Evolutionary conservation across 1,140 invertebrate genomes (phyloP), one percentile per base, ranked within the genome.

Genomic region (Drepana arcuata): DNA sequence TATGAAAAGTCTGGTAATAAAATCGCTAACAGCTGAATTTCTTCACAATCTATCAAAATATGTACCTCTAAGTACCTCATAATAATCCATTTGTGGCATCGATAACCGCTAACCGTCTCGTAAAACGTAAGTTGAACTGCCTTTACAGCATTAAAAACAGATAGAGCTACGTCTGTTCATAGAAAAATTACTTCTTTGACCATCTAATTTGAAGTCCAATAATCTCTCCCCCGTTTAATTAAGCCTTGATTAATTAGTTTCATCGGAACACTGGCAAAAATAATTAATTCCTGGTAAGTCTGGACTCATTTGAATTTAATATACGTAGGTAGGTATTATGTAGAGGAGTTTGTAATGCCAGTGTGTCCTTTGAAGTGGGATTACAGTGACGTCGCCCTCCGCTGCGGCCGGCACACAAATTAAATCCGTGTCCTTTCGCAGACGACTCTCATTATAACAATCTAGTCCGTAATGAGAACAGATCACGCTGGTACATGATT

Each of bases 351-450:
- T 65, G 57, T 69, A 69, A 72, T 72, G 71, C 52, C 46, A 62
- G 45, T 42, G 34, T 59, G 40, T 56, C 67, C 71, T 79, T 79
- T 79, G 73, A 79, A 71, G 71, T 79, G 55, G 61, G 69, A 79
- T 73, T 79, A 72, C 64, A 59, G 33, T 58, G 44, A 37, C 41
- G 44, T 32, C 44, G 45, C 50, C 57, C 53, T 62, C 60, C 59
- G 41, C 47, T 31, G 34, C 36, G 24, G 40, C 30, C 44, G 36
- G 40, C 46, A 41, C 41, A 40, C 38, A 67, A 79, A 73, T 73
- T 73, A 78, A 74, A 71, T 71, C 59, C 52, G 41, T 58, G 53
- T 63, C 60, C 69, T 68, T 61, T 64, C 61, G 29, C 21, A 62
- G 44, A 48, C 49, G 54, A 57, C 58, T 63, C 70, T 72, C 73